These are phyloP conservation scores for Calidris pugnax DNA, from an alignment of 2,113 vertebrate species.

Conservation along the genomic window DNA sequence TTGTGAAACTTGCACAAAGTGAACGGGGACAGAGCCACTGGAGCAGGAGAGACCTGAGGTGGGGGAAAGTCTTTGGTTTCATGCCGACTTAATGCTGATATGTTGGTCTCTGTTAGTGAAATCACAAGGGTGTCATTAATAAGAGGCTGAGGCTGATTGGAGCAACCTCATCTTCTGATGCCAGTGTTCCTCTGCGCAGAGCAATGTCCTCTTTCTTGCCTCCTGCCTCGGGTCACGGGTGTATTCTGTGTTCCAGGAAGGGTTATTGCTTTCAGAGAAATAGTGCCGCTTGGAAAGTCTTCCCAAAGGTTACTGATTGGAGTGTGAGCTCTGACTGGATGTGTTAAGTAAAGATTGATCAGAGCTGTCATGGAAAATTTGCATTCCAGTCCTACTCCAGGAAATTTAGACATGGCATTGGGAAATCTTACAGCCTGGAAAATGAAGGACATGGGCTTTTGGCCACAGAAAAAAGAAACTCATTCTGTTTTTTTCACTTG, in stretches of 20 bases:
- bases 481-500: not conserved
- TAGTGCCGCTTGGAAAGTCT: not conserved
- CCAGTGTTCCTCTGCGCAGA: not conserved
- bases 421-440: not conserved
- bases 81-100: not conserved
- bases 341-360: not conserved
- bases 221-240: accelerated
- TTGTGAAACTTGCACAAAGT: not conserved
- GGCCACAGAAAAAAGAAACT: not conserved
- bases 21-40: not conserved
- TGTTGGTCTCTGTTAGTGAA: not conserved
- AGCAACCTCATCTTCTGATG: not conserved
- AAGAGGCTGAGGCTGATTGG: not conserved
- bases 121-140: not conserved
- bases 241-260: not conserved
- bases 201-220: not conserved
- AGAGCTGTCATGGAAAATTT: not conserved
- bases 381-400: not conserved
- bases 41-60: not conserved
- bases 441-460: accelerated
- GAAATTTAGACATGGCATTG: not conserved
- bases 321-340: not conserved
- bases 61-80: not conserved
- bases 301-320: not conserved
- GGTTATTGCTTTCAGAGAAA: not conserved